Evolutionary conservation across 2,113 vertebrate species (phyloP), one percentile per base, ranked within the genome.

Genomic region (Istiophorus platypterus): DNA sequence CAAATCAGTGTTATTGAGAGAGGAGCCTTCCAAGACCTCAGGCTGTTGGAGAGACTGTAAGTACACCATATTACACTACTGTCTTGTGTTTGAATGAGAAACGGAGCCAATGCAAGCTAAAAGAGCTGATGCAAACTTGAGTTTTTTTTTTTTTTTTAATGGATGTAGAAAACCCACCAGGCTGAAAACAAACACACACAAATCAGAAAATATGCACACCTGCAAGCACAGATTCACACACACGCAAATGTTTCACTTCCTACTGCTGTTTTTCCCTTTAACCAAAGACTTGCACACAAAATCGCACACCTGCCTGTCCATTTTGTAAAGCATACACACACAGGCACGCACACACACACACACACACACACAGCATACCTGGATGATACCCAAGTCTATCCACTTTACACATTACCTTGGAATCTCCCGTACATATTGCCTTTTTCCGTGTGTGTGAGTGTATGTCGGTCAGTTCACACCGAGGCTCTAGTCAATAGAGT

Each of bases 21-120:
- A 94, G 98, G 98, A 92, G 96, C 98, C 20, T 99, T 99, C 93
- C 98, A 99, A 92, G 98, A 99, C 89, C 96, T 99, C 81, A 96
- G 98, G 82, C 97, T 98, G 93, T 96, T 99, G 12, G 98, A 99
- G 81, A 94, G 98, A 81, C 94, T 99, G 98, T 99, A 91, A 99
- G 98, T 98, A 86, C 39, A 51, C 5, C 17, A 11, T 51, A 15
- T 39, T 14, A 31, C 20, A 8, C 22, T 34, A 8, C 45, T 56
- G 17, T 76, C 2, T 41, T 26, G 39, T 58, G 24, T 17, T 18
- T 10, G 45, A 12, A 18, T 2, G n/a, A 72, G 24, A 61, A 12
- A 14, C 22, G 22, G 4, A 49, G 7, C 3, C 22, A 52, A 2
- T 64, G 57, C 18, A 45, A 69, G 1, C 9, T 7, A 7, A 75